Conservation (phyloP, 2,113 vertebrate genomes). For the Ochotona curzoniae region DNA sequence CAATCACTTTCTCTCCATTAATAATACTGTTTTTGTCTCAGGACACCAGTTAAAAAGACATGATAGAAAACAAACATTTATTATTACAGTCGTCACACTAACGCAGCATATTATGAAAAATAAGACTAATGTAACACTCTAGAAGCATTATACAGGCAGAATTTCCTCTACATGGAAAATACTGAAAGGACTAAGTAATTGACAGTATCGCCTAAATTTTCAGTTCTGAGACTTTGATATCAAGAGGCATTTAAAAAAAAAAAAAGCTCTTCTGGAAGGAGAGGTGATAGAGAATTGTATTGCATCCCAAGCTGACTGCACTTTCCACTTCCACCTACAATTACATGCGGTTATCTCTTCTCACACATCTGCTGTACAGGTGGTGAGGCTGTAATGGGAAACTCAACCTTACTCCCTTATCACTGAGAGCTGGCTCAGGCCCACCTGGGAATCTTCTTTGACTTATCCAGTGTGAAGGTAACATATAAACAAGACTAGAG, state of each 20-base stretch:
- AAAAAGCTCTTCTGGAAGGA: background rate
- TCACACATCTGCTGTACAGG: constrained; percentile 53
- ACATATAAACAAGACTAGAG: background rate
- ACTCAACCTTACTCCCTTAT: constrained; percentile 17
- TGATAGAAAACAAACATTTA: background rate
- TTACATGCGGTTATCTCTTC: constrained; percentile 15
- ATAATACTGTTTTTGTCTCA: background rate
- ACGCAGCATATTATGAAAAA: background rate
- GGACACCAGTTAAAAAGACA: background rate
- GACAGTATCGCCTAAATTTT: background rate
- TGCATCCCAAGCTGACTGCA: background rate
- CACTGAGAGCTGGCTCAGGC: constrained; percentile 14
- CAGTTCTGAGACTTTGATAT: background rate
- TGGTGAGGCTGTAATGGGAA: constrained; percentile 63
- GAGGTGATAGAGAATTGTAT: background rate
- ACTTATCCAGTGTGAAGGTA: background rate
- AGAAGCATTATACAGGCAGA: background rate
- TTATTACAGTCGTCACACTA: background rate
- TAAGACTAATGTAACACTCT: background rate
- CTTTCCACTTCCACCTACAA: background rate
- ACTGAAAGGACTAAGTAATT: background rate
- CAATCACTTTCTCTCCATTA: background rate
- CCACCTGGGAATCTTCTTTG: background rate
- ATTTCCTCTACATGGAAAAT: background rate
- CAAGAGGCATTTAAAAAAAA: background rate